phyloP scores from a whole-genome alignment of 2,888 invertebrate genomes.

The Dasypogon diadema region DNA sequence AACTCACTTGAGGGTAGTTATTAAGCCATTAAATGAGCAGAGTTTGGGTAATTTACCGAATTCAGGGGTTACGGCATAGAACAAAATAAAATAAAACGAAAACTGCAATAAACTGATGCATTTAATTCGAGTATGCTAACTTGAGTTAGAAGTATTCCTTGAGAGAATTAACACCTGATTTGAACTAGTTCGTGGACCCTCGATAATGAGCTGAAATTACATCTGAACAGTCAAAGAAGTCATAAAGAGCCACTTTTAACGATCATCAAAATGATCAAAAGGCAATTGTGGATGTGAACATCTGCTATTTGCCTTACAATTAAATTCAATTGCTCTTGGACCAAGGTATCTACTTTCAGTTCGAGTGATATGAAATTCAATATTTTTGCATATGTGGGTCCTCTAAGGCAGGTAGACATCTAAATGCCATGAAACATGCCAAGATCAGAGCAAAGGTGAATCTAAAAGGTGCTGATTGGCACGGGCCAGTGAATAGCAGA shows the following conservation, averaged over 20 bases:
- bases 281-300: conserved; percentile 50
- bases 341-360: conserved; percentile 30
- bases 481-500: conserved; percentile 42
- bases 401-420: conserved; percentile 8
- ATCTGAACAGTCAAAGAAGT: not conserved
- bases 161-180: conserved; percentile 49
- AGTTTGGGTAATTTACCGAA: not conserved
- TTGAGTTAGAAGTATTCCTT: not conserved
- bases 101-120: not conserved
- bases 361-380: conserved; percentile 44
- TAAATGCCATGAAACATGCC: not conserved
- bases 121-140: not conserved
- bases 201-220: conserved; percentile 31
- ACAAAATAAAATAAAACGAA: no score
- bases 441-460: conserved; percentile 13
- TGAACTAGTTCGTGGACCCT: conserved; percentile 6
- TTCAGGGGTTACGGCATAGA: not conserved
- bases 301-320: conserved; percentile 56
- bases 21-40: not conserved
- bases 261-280: conserved; percentile 25
- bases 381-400: conserved; percentile 47
- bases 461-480: not conserved
- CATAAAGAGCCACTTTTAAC: conserved; percentile 14
- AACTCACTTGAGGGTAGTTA: not conserved
- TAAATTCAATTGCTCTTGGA: conserved; percentile 52